These are phyloP conservation scores for Ctenoplectra terminalis DNA, from an alignment of 1,140 invertebrate species.

Conservation along the genomic window DNA sequence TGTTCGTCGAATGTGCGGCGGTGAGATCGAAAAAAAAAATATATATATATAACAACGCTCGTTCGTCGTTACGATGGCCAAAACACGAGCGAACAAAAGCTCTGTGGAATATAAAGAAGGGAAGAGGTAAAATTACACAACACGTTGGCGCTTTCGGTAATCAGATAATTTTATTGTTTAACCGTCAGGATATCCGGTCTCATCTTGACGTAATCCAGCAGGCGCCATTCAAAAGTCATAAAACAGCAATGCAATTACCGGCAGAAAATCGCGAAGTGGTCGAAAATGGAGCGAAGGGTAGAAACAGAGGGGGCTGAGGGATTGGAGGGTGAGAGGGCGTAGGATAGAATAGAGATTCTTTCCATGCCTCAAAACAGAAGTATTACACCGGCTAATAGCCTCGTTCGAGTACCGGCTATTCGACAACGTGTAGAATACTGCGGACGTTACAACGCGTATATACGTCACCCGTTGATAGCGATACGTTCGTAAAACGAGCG, in stretches of 20 bases:
- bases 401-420: conserved; percentile 48
- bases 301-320: too few species aligned
- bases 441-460: conserved; percentile 41
- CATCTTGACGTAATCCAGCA: conserved; percentile 9
- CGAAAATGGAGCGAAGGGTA: conserved; percentile 4
- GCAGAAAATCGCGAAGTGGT: conserved; percentile 5
- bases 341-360: conserved; percentile 43
- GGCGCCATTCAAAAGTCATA: conserved; percentile 28
- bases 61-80: neutral
- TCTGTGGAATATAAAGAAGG: too few species aligned
- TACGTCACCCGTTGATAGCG: conserved; percentile 56
- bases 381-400: conserved; percentile 50
- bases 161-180: conserved; percentile 21
- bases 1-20: too few species aligned
- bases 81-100: neutral
- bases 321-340: neutral
- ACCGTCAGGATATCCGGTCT: neutral
- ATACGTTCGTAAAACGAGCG: conserved; percentile 49
- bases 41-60: too few species aligned
- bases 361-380: conserved; percentile 44
- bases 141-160: neutral
- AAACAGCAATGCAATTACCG: conserved; percentile 43
- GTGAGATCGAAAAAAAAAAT: too few species aligned
- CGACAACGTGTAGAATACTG: conserved; percentile 46
- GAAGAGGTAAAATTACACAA: neutral